Percentiles rank a stretch among this genome's conserved stretches.
Evolutionary conservation across 2,113 vertebrate genomes (phyloP).

Genomic region (Columba livia): DNA sequence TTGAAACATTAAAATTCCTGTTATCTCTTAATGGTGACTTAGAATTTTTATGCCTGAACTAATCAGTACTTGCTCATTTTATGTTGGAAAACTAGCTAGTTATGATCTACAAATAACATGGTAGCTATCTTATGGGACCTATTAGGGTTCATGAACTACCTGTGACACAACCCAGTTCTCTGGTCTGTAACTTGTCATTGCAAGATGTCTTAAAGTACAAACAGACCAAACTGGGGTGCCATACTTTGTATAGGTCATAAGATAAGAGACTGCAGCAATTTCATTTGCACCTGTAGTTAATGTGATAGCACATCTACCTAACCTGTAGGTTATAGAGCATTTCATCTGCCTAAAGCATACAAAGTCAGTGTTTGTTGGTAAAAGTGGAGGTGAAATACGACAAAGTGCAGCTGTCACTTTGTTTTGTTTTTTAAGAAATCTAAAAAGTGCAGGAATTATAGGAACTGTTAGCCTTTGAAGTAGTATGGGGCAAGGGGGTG

Average conservation of each 20-base stretch:
- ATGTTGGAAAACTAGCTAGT: background rate
- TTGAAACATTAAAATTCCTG: background rate
- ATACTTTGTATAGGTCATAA: accelerated
- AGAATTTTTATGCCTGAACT: background rate
- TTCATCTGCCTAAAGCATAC: background rate
- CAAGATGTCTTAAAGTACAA: background rate
- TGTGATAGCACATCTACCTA: background rate
- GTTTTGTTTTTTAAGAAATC: background rate
- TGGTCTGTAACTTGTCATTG: background rate
- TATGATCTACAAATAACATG: background rate
- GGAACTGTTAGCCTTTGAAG: background rate
- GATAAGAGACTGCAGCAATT: background rate
- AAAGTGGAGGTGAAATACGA: background rate
- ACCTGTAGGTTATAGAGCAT: background rate
- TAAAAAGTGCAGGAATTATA: background rate
- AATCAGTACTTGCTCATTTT: background rate
- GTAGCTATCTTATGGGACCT: too few relatives aligned
- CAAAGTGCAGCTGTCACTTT: background rate
- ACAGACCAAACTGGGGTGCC: background rate
- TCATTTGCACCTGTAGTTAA: background rate
- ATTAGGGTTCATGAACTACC: background rate
- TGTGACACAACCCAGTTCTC: background rate
- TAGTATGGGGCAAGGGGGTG: background rate
- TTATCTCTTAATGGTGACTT: background rate
- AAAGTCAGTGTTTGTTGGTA: background rate